Evolutionary conservation across 2,797 vertebrate species (phyloP).

Genomic region (Alfaro cultratus): DNA sequence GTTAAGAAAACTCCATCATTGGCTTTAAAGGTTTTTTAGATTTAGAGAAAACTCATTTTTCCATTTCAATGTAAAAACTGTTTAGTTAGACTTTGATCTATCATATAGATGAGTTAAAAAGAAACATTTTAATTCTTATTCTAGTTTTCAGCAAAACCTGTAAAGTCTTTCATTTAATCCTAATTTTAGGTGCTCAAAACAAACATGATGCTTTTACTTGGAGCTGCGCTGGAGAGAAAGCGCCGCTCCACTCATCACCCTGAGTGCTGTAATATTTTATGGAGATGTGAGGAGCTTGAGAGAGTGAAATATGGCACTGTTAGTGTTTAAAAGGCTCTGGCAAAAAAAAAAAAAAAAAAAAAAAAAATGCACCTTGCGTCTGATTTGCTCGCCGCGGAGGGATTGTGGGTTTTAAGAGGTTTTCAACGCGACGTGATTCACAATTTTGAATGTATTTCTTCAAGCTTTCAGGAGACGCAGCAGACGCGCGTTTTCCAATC

Average conservation of each 20-base stretch:
- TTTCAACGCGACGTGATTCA: constrained; percentile 69
- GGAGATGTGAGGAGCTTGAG: constrained; percentile 76
- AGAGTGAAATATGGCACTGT: constrained; percentile 78
- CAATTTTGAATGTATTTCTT: constrained; percentile 63
- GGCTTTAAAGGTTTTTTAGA: background rate
- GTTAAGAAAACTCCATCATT: background rate
- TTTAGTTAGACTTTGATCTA: background rate
- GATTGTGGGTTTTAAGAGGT: constrained; percentile 69
- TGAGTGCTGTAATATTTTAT: constrained; percentile 82
- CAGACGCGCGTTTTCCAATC: constrained; percentile 48
- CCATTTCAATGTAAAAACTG: too few species aligned
- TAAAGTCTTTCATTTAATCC: background rate
- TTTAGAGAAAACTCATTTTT: background rate
- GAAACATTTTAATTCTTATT: background rate
- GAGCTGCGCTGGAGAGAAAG: constrained; percentile 40
- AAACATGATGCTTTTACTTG: background rate
- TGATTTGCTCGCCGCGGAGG: constrained; percentile 62
- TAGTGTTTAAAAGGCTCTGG: constrained; percentile 72
- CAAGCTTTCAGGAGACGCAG: constrained; percentile 35
- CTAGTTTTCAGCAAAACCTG: background rate
- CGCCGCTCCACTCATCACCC: constrained; percentile 65
- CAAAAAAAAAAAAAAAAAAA: constrained; percentile 29
- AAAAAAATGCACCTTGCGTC: constrained; percentile 60
- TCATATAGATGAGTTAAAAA: background rate
- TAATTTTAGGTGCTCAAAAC: background rate